Evolutionary conservation across 2,888 invertebrate genomes (phyloP), one percentile per base, ranked within the genome.

Genomic region (Drosophila ustulata): DNA sequence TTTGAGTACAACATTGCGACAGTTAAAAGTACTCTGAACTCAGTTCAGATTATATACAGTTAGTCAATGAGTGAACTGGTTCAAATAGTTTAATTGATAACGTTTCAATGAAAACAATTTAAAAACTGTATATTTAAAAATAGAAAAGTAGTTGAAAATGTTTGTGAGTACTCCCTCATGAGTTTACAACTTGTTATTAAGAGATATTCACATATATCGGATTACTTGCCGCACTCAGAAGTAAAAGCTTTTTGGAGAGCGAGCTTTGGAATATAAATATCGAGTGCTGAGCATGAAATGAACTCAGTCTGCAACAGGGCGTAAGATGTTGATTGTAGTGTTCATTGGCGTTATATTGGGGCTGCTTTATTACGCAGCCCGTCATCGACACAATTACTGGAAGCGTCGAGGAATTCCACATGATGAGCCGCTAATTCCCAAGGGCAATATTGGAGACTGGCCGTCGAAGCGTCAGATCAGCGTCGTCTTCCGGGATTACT

Each of bases 361-460:
- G 39, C 58, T 89, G 56, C 18, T 88, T 0, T 51, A 50, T 11
- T 88, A 73, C n/a, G 67, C 45, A 13, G 88, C 49, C 0, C 57
- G 63, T 3, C 57, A 68, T 4, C 75, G 80, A 2, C 26, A 47
- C 39, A 57, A 52, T 7, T 89, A 91, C 26, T 90, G 91, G 91
- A 67, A 74, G 13, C 68, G 75, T 4, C 82, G 89, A 0, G 82
- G 82, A 3, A 78, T 90, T 8, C 86, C 82, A 0, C 82, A 88
- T 39, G 89, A 88, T 41, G 61, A 57, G 32, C 86, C 91, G 2
- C 56, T 8, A 11, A 56, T 78, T 1, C 65, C 80, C 0, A 51
- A 70, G 2, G 90, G 91, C 3, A 90, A 91, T 46, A 39, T 73
- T 2, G 57, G 50, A n/a, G 89, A 76, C 43, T 73, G 87, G 88